phyloP scores from a whole-genome alignment of 2,888 invertebrate genomes.

The Cosmia pyralina region DNA sequence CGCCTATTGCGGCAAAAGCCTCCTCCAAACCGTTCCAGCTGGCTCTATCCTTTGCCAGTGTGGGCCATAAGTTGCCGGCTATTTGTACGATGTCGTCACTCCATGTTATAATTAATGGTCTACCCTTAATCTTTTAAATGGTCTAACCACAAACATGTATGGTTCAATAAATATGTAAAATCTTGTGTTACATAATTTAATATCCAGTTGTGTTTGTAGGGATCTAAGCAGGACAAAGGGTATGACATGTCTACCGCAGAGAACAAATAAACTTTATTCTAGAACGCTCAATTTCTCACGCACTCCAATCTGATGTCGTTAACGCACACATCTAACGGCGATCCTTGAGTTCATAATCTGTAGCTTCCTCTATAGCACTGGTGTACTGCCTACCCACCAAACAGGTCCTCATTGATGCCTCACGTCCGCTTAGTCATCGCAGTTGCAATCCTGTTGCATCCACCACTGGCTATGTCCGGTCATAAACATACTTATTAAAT shows the following conservation, averaged over 20 bases:
- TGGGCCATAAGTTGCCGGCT: too few species aligned
- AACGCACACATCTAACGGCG: background rate
- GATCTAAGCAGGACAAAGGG: too few species aligned
- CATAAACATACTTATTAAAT: constrained; percentile 29
- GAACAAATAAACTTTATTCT: background rate
- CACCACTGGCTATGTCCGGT: constrained; percentile 23
- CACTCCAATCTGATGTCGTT: background rate
- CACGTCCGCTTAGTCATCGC: constrained; percentile 34
- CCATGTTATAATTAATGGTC: too few species aligned
- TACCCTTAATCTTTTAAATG: too few species aligned
- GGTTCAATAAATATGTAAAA: too few species aligned
- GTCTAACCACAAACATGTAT: too few species aligned
- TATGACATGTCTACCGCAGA: background rate
- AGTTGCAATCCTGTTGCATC: constrained; percentile 39
- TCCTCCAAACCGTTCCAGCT: too few species aligned
- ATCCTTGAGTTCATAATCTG: background rate
- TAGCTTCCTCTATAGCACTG: background rate
- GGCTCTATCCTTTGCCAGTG: too few species aligned
- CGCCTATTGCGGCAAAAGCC: too few species aligned
- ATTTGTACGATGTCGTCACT: too few species aligned
- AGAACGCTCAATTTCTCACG: background rate
- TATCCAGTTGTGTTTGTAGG: too few species aligned
- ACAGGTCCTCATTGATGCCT: constrained; percentile 32
- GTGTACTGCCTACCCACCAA: background rate
- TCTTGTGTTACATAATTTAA: too few species aligned